These are phyloP conservation scores for Myanophis thanlyinensis DNA, from an alignment of 2,113 vertebrate species.

Conservation along the genomic window DNA sequence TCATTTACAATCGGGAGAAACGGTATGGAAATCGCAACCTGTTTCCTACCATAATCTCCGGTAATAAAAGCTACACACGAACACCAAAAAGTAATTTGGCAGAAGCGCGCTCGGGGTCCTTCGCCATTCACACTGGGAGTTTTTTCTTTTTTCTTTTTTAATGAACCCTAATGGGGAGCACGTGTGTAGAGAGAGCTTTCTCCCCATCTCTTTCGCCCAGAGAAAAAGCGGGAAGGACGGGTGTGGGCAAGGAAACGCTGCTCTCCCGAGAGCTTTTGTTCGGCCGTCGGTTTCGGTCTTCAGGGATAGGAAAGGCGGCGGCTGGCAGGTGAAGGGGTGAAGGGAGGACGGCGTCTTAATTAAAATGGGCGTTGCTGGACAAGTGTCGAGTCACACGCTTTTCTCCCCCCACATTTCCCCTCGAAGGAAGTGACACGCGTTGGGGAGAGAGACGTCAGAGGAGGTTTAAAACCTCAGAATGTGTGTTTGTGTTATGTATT, in stretches of 20 bases:
- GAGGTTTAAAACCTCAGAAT: conserved; percentile 56
- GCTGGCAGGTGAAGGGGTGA: not conserved
- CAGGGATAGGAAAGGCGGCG: not conserved
- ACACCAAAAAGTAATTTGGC: not conserved
- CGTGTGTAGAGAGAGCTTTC: not conserved
- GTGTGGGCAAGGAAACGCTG: not conserved
- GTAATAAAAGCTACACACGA: not conserved
- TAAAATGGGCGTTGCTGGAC: not conserved
- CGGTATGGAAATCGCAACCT: not conserved
- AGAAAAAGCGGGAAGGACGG: conserved; percentile 15
- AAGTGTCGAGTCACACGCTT: not conserved
- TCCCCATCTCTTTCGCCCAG: not conserved
- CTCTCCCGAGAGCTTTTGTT: conserved; percentile 20
- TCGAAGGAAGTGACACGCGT: conserved; percentile 76
- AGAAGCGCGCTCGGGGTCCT: not conserved
- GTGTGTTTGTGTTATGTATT: too few relatives aligned
- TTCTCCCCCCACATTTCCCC: not conserved
- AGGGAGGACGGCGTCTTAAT: not conserved
- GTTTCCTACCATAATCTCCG: not conserved
- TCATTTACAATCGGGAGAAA: not conserved
- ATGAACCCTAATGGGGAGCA: not conserved
- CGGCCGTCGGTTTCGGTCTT: not conserved
- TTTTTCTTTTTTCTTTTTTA: too few relatives aligned
- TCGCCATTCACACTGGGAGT: not conserved
- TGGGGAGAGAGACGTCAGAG: conserved; percentile 61